Evolutionary conservation across 1,140 invertebrate species (phyloP), one percentile per base, ranked within the genome.

Genomic region (Apis laboriosa): DNA sequence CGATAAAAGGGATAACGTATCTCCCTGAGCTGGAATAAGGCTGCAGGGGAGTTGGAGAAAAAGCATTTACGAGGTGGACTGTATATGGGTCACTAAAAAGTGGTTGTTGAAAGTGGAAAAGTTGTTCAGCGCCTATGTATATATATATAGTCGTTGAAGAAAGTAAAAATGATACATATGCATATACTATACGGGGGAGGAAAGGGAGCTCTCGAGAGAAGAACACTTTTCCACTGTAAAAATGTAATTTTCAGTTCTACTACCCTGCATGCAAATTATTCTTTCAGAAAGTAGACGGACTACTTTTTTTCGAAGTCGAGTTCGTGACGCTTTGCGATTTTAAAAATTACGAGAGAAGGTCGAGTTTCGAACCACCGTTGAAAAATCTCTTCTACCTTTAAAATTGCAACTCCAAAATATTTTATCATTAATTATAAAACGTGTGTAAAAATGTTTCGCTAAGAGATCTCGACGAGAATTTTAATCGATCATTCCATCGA

Each of bases 41-140:
- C 17, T 13, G 43, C 9, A 8, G 21, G 19, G 7, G n/a, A 24
- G 68, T 51, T 9, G 24, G 24, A 53, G 49, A 53, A 71, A 43
- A 68, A 24, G 13, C 68, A 53, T 71, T 71, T 71, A 71, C n/a
- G 68, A 71, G n/a, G 19, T 19, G 8, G 13, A 7, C 49, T n/a
- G 49, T 71, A 71, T 71, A 53, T 53, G n/a, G 49, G 68, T 53
- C 68, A 53, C 21, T 71, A 53, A 71, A 49, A 71, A 71, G 68
- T 71, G 49, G 68, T 71, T 13, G 49, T 71, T 24, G 49, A 71
- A 28, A 71, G 49, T 24, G n/a, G 3, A 71, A 21, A 71, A 24
- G n/a, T 71, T 24, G n/a, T n/a, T 21, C 13, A 49, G 19, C 7
- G 13, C 11, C 21, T 21, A 43, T 28, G 66, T 28, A n/a, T 12